Percentiles rank a stretch among this genome's conserved stretches.
phyloP scores from a whole-genome alignment of 2,797 vertebrate species.

The Apogon hyalosoma region DNA sequence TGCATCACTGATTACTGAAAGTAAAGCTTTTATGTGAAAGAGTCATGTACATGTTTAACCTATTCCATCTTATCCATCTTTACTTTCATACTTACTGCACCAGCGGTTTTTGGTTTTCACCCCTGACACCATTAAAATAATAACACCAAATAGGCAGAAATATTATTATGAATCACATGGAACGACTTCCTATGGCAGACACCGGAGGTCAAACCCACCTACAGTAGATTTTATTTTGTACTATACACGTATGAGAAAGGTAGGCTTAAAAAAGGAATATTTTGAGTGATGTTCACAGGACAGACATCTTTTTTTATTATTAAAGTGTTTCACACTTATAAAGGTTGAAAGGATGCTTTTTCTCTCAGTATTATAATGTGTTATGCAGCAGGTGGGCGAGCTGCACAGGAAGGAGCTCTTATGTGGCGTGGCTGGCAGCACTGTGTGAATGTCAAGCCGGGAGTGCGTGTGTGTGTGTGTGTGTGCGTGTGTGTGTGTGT shows the following conservation, averaged over 20 bases:
- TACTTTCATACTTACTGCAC: no score
- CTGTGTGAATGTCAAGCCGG: slow-evolving; percentile 59
- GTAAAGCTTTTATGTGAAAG: not conserved
- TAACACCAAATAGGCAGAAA: no score
- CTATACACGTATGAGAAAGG: not conserved
- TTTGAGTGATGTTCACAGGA: slow-evolving; percentile 37
- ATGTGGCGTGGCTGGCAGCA: slow-evolving; percentile 36
- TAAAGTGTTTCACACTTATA: slow-evolving; percentile 49
- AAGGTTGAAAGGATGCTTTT: slow-evolving; percentile 60
- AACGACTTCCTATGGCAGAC: not conserved
- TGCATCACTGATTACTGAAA: not conserved
- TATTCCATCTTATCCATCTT: no score
- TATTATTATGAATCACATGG: not conserved
- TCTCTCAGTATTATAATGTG: slow-evolving; percentile 4
- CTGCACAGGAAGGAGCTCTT: slow-evolving; percentile 59
- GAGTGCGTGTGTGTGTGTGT: slow-evolving; percentile 29
- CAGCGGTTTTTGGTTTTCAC: no score
- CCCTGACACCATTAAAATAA: no score
- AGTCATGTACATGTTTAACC: no score
- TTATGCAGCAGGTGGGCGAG: slow-evolving; percentile 64
- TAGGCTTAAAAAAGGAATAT: slow-evolving; percentile 7
- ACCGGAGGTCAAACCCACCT: slow-evolving; percentile 24
- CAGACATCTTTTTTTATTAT: slow-evolving; percentile 33
- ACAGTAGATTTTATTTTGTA: not conserved
- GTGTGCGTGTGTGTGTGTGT: slow-evolving; percentile 24